Evolutionary conservation across 2,888 invertebrate species (phyloP), one percentile per base, ranked within the genome.

Genomic region (Reticulitermes lucifugus): DNA sequence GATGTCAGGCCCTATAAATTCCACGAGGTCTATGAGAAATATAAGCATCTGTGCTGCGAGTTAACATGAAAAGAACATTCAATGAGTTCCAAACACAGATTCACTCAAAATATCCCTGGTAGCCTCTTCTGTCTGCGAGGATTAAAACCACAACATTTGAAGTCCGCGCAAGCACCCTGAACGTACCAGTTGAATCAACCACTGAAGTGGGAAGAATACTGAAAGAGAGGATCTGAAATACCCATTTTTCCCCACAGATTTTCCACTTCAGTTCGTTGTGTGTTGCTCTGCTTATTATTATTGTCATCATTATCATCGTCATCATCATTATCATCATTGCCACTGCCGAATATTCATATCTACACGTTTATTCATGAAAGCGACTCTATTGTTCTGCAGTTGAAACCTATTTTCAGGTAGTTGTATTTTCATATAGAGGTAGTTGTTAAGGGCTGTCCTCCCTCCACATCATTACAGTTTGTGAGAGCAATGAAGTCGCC

Each of bases 381-480:
- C 59, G 60, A 65, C 41, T 25, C 65, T 80, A 81, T 81, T 81
- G 81, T 70, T 81, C 14, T n/a, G n/a, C 43, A 81, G 81, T 70
- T 70, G 25, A 70, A n/a, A 51, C 77, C n/a, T 77, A 9, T 77
- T 77, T 77, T 77, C 43, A 77, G 77, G 77, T 77, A 46, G 22
- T 14, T 18, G 73, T 41, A 41, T 35, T 41, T 21, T 25, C 65
- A 6, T 73, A 73, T 73, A 35, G 21, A 9, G n/a, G 21, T 77
- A 22, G 1, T 73, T 73, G 73, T 73, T 73, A 46, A 46, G n/a
- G n/a, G 46, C 43, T 18, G 6, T 43, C 43, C 75, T 59, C 59
- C 80, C 35, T 80, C 60, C 59, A 35, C 81, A 81, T 81, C 81
- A 81, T 81, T 81, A 81, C 70, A n/a, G 41, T 41, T 46, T 77